Percentiles rank a stretch among this genome's conserved stretches.
Evolutionary conservation across 2,888 invertebrate species (phyloP).

Genomic region (Eristalis pertinax): DNA sequence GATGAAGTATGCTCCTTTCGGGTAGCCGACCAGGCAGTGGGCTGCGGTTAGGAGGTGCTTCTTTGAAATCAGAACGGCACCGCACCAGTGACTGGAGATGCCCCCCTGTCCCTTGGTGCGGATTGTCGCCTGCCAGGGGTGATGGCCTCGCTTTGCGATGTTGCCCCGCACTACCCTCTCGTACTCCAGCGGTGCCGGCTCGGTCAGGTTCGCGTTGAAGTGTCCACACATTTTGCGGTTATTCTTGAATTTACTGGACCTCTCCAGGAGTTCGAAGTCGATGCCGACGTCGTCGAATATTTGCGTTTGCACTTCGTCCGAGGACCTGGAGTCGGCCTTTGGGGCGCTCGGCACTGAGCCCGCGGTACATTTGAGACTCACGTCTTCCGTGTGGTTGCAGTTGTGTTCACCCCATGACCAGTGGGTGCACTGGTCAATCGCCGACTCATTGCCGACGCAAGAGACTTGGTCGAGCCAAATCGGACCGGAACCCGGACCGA

Average conservation of each 20-base stretch:
- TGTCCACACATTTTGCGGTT: conserved; percentile 83
- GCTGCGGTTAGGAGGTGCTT: conserved; percentile 87
- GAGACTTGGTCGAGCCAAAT: conserved; percentile 88
- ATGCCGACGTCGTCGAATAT: conserved; percentile 76
- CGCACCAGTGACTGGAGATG: conserved; percentile 87
- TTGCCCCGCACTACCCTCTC: conserved; percentile 85
- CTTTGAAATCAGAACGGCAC: conserved; percentile 86
- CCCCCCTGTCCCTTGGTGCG: conserved; percentile 83
- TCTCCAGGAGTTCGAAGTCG: conserved; percentile 75
- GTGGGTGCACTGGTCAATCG: conserved; percentile 85
- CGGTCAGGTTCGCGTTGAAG: conserved; percentile 76
- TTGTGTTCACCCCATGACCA: conserved; percentile 87
- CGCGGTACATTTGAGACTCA: conserved; percentile 82
- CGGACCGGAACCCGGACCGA: conserved; percentile 83
- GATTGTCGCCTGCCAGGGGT: conserved; percentile 90
- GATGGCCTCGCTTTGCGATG: conserved; percentile 85
- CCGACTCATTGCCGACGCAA: conserved; percentile 86
- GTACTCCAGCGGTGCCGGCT: conserved; percentile 82
- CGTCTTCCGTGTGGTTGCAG: conserved; percentile 89
- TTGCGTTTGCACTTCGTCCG: conserved; percentile 70
- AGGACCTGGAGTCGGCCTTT: conserved; percentile 18
- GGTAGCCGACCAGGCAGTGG: conserved; percentile 87
- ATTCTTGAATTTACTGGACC: conserved; percentile 79
- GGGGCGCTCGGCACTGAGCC: conserved; percentile 74
- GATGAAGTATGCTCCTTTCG: conserved; percentile 86